Percentiles rank a stretch among this genome's conserved stretches.
Evolutionary conservation across 2,888 invertebrate species (phyloP).

Genomic region (Fabriciana adippe): DNA sequence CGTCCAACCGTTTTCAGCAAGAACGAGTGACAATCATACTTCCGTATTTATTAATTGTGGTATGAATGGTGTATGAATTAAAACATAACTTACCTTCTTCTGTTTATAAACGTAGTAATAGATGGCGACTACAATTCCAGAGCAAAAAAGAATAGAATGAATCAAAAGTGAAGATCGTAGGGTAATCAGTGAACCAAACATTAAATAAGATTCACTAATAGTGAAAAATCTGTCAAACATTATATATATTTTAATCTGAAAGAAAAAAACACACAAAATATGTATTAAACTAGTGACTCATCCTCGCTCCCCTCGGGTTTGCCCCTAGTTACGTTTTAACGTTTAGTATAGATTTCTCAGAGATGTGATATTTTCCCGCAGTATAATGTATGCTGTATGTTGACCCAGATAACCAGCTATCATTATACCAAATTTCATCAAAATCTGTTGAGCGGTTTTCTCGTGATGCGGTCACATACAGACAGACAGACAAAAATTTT

Average conservation of each 20-base stretch:
- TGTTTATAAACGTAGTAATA: slow-evolving; percentile 31
- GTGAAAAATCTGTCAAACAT: slow-evolving; percentile 42
- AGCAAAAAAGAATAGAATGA: slow-evolving; percentile 28
- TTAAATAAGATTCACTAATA: not conserved
- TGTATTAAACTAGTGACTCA: not conserved
- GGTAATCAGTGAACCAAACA: not conserved
- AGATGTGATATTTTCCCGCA: not conserved
- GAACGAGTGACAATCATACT: no score
- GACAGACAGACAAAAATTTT: not conserved
- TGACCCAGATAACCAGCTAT: no score
- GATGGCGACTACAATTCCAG: slow-evolving; percentile 31
- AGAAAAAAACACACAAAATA: not conserved
- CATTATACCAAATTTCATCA: no score
- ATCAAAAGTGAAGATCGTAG: not conserved
- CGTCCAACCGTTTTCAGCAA: no score
- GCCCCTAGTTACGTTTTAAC: no score
- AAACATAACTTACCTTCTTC: slow-evolving; percentile 33
- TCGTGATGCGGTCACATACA: not conserved
- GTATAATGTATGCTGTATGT: no score
- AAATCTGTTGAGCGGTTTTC: no score
- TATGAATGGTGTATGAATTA: no score
- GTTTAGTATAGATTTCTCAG: no score
- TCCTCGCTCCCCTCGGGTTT: no score
- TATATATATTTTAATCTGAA: slow-evolving; percentile 46
- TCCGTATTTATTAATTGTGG: no score